Evolutionary conservation across 1,140 invertebrate species (phyloP), one percentile per base, ranked within the genome.

Genomic region (Drosophila hydei): DNA sequence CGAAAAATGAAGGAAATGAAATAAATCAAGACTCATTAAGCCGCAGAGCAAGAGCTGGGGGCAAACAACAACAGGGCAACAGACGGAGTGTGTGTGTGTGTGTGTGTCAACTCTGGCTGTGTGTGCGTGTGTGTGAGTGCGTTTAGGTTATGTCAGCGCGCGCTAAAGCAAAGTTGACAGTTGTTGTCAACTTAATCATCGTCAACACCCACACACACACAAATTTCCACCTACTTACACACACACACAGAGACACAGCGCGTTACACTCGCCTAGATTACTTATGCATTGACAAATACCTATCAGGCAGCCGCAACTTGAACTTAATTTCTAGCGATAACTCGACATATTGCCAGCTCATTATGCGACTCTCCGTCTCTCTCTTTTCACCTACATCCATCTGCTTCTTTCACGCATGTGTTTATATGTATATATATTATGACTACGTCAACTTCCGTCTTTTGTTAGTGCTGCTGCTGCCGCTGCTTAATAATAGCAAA

Each of bases 151-250:
- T 77, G 72, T 65, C 63, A 74, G 76, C 64, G 54, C 16, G 50
- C 51, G 70, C 69, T 63, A 73, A 84, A 84, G 75, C 75, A 72
- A 77, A 89, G 83, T 73, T 81, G 83, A 87, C 83, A 88, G 83
- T 79, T 79, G 79, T 79, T 89, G 84, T 89, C 79, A 89, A 79
- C 83, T 89, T 83, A 89, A 89, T 89, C 84, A 89, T 89, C 84
- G 68, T 79, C 84, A 89, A 63, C 64, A 38, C 45, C n/a, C 59
- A 30, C 40, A 33, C 54, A 19, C 27, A 69, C 61, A 25, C 7
- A 19, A 9, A 52, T 25, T 38, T 38, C 11, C 36, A 48, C 27
- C 16, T 19, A 40, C 36, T 21, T 43, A 27, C 30, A 43, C 52
- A 27, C 27, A 69, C 52, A 14, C 12, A 52, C 33, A 38, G 38